Evolutionary conservation across 2,888 invertebrate species (phyloP), one percentile per base, ranked within the genome.

Genomic region (Mythimna loreyi): DNA sequence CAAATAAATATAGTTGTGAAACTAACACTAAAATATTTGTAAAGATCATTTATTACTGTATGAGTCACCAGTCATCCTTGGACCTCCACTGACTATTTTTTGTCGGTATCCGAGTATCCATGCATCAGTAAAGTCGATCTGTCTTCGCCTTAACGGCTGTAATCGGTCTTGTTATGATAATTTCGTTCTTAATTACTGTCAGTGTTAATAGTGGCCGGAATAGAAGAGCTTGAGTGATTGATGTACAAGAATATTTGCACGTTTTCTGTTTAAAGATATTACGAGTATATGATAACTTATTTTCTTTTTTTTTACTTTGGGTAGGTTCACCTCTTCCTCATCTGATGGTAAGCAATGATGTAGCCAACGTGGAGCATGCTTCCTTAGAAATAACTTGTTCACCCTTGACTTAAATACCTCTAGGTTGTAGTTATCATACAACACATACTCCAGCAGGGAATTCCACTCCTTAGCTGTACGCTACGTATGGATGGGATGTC

Each of bases 101-200:
- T 33, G 52, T 52, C 25, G 8, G 52, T 8, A 7, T 40, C 9
- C 52, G 21, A 13, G 52, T 11, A 9, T 47, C 6, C 45, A 13
- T 16, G 16, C 23, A 30, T 52, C 57, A 30, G 13, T 52, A 21
- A 16, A 5, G 33, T 11, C 43, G 8, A 67, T 47, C 62, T 78
- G 64, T 78, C 80, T 64, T 68, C 78, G 30, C 45, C 40, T 2
- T 47, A 45, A 67, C 67, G 45, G 75, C 75, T 23, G 30, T 33
- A 67, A 67, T 72, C 67, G 68, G 68, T 86, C 85, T 55, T 76
- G 84, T 86, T 90, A 89, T 87, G 88, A 77, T 90, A 89, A 89
- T 88, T 85, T 80, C 64, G 84, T 77, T 79, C 82, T 79, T 87
- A 88, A 90, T 88, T 86, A 85, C 70, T 63, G 56, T 64, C 58